Conservation (phyloP, 2,888 invertebrate genomes). For the Gymnosoma rotundatum region DNA sequence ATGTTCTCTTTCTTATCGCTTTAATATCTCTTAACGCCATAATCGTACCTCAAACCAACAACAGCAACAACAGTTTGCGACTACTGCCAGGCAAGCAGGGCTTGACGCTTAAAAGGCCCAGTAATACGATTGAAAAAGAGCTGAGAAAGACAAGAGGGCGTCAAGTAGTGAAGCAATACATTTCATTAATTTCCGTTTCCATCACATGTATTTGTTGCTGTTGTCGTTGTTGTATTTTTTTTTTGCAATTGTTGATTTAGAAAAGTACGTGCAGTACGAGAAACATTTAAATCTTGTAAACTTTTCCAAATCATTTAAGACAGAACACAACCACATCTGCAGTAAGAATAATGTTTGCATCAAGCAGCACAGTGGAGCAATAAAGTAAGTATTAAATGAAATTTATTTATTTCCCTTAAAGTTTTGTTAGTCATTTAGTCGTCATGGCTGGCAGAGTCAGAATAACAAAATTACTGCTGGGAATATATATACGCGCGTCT, state of each 20-base stretch:
- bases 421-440: conserved; percentile 5
- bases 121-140: not conserved
- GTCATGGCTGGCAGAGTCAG: conserved; percentile 1
- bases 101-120: conserved; percentile 34
- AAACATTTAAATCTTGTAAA: conserved; percentile 59
- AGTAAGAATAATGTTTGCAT: conserved; percentile 9
- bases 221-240: not conserved
- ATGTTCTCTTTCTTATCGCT: conserved; percentile 39
- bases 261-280: conserved; percentile 53
- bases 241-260: conserved; percentile 1
- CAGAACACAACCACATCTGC: conserved; percentile 47
- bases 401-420: conserved; percentile 51
- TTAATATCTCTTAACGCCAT: conserved; percentile 62
- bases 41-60: conserved; percentile 37
- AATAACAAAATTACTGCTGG: conserved; percentile 5
- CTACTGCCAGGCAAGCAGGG: not conserved
- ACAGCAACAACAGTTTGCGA: conserved; percentile 11
- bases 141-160: not conserved
- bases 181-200: conserved; percentile 52
- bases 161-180: conserved; percentile 25
- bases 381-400: conserved; percentile 17
- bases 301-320: conserved; percentile 55
- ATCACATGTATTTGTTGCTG: conserved; percentile 33
- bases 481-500: not conserved
- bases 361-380: conserved; percentile 39